Percentiles rank a stretch among this genome's conserved stretches.
These are phyloP conservation scores for Pomacea canaliculata DNA, from an alignment of 2,888 invertebrate species.

Conservation along the genomic window DNA sequence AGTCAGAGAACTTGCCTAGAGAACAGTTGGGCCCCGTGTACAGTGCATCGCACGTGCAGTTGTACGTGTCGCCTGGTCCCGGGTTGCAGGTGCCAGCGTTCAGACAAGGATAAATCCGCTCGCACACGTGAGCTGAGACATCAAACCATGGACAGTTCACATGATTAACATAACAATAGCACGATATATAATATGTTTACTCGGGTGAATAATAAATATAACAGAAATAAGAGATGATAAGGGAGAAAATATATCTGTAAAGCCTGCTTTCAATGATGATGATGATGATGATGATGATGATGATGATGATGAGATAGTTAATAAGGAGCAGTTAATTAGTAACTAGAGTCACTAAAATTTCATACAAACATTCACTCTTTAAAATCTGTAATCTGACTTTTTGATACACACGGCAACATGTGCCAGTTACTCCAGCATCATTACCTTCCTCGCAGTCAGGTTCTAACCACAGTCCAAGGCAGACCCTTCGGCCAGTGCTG, in stretches of 20 bases:
- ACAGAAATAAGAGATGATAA: too few relatives aligned
- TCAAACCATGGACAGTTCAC: not conserved
- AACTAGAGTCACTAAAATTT: too few relatives aligned
- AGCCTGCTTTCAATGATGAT: not conserved
- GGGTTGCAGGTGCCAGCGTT: conserved; percentile 14
- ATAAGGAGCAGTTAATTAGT: too few relatives aligned
- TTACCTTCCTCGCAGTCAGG: conserved; percentile 3
- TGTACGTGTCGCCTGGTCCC: not conserved
- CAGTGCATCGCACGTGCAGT: conserved; percentile 2
- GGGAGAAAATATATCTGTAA: too few relatives aligned
- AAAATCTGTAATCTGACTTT: too few relatives aligned
- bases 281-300: not conserved
- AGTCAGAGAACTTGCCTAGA: not conserved
- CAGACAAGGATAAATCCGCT: conserved; percentile 12
- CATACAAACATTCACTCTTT: too few relatives aligned
- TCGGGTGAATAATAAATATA: too few relatives aligned
- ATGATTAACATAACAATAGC: too few relatives aligned
- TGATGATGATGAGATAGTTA: too few relatives aligned
- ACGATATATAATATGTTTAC: too few relatives aligned
- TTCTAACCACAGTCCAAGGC: not conserved
- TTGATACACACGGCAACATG: too few relatives aligned
- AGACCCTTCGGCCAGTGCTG: not conserved
- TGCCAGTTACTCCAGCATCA: not conserved
- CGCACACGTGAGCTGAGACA: conserved; percentile 15
- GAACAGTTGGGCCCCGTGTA: conserved; percentile 9